Evolutionary conservation across 2,113 vertebrate genomes (phyloP).

Genomic region (Scomber japonicus): DNA sequence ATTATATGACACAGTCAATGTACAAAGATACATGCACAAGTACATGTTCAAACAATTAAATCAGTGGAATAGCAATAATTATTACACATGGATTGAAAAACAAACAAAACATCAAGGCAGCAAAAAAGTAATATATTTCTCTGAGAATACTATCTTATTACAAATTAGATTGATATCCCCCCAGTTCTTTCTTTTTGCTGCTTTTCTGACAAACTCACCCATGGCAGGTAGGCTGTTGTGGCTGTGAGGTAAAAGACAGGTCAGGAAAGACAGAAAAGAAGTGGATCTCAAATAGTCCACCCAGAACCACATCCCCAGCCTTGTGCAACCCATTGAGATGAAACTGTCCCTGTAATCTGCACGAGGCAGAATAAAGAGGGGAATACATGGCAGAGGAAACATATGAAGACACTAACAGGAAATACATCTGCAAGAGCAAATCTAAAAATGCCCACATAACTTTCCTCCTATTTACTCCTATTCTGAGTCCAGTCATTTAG

Average conservation of each 20-base stretch:
- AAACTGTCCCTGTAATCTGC: conserved; percentile 53
- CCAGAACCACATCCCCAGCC: conserved; percentile 62
- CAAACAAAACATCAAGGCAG: too few relatives aligned
- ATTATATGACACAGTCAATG: not conserved
- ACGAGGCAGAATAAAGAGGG: conserved; percentile 26
- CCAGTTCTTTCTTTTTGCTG: not conserved
- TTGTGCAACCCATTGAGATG: conserved; percentile 61
- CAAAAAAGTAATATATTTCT: too few relatives aligned
- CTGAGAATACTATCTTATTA: too few relatives aligned
- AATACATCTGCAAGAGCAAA: not conserved
- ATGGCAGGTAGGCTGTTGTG: conserved; percentile 51
- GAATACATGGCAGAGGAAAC: conserved; percentile 1
- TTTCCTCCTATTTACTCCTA: too few relatives aligned
- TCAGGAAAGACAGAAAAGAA: conserved; percentile 56
- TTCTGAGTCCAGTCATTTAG: too few relatives aligned
- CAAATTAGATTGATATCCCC: not conserved
- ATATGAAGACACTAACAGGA: conserved; percentile 3
- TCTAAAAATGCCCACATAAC: too few relatives aligned
- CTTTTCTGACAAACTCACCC: conserved; percentile 42
- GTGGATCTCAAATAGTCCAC: conserved; percentile 61
- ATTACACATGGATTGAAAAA: too few relatives aligned
- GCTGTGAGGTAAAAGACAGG: conserved; percentile 50
- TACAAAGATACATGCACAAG: too few relatives aligned
- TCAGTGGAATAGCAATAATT: too few relatives aligned
- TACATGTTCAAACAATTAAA: too few relatives aligned